Percentiles rank a stretch among this genome's conserved stretches.
These are phyloP conservation scores for Indri indri DNA, from an alignment of 2,113 vertebrate genomes.

Conservation along the genomic window DNA sequence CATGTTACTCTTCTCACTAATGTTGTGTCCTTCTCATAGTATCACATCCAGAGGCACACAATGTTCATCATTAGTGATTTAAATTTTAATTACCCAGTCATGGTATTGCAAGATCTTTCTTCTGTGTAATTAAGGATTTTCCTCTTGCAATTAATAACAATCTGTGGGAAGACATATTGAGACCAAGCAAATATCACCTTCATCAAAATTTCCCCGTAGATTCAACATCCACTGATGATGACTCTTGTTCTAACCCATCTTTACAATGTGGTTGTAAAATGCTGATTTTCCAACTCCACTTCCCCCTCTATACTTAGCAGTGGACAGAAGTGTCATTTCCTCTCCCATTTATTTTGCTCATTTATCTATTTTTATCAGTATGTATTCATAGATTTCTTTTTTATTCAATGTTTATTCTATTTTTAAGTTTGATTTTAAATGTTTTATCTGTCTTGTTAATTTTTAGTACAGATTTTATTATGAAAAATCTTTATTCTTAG, in stretches of 20 bases:
- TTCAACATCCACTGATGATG: not conserved
- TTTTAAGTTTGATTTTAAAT: conserved; percentile 8
- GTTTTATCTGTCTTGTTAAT: conserved; percentile 7
- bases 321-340: not conserved
- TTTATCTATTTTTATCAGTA: not conserved
- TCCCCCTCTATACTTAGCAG: not conserved
- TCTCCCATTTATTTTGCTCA: not conserved
- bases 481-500: conserved; percentile 30
- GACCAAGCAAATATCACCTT: not conserved
- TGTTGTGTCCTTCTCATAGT: not conserved
- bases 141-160: not conserved
- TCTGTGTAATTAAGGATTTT: not conserved
- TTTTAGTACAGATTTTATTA: conserved; percentile 42
- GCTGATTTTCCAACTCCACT: not conserved
- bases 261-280: not conserved
- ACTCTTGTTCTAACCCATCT: not conserved
- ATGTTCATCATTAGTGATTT: not conserved
- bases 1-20: not conserved
- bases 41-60: not conserved
- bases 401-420: not conserved
- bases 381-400: not conserved
- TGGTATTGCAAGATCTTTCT: not conserved
- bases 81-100: not conserved
- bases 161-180: not conserved
- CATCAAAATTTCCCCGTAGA: not conserved